Percentiles rank a stretch among this genome's conserved stretches.
Conservation (phyloP, 2,113 vertebrate genomes). For the Myiozetetes cayanensis region DNA sequence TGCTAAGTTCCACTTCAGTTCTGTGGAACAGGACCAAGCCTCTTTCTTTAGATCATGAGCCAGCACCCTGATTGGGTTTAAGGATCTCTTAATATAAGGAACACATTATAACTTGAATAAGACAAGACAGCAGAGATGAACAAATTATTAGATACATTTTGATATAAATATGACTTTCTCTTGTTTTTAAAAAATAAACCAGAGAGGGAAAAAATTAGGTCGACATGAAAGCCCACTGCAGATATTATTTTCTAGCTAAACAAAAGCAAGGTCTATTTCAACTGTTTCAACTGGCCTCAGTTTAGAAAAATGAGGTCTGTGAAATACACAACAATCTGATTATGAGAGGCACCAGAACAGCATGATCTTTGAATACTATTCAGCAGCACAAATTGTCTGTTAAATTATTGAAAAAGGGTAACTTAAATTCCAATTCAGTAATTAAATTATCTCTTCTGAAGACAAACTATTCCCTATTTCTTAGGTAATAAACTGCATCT, state of each 20-base stretch:
- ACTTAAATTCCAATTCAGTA: background rate
- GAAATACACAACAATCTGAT: background rate
- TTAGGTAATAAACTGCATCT: background rate
- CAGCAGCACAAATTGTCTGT: background rate
- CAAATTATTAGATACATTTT: background rate
- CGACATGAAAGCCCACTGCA: background rate
- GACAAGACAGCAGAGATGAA: background rate
- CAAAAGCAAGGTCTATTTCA: background rate
- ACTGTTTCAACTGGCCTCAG: background rate
- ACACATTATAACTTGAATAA: background rate
- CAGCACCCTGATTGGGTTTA: background rate
- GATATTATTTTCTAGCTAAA: background rate
- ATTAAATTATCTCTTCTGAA: background rate
- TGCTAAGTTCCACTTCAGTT: background rate
- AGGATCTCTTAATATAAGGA: background rate
- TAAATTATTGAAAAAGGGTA: background rate
- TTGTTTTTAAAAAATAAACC: background rate
- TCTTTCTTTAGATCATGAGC: background rate
- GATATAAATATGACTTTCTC: background rate
- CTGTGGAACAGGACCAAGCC: background rate
- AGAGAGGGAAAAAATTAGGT: background rate
- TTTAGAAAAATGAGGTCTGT: background rate
- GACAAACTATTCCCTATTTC: background rate
- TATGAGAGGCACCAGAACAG: background rate
- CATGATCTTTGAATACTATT: background rate